phyloP scores from a whole-genome alignment of 1,140 invertebrate genomes.

The Diprion similis region DNA sequence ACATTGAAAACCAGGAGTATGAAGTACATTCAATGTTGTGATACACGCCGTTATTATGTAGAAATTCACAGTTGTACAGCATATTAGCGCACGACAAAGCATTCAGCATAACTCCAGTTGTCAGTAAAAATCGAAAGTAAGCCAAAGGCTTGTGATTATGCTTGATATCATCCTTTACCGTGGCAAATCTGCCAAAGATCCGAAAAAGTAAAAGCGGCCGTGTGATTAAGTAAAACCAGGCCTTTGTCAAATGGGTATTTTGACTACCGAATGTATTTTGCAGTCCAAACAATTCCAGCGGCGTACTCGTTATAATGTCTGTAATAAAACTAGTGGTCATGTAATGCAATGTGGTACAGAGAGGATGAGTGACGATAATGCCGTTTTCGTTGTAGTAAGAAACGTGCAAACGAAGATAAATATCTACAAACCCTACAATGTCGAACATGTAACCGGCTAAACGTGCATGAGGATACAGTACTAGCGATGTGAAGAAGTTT shows the following conservation, averaged over 20 bases:
- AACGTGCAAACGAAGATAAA: conserved; percentile 53
- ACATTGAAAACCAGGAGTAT: not conserved
- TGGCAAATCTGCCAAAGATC: not conserved
- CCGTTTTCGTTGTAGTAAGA: conserved; percentile 55
- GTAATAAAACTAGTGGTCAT: conserved; percentile 50
- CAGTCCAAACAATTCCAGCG: conserved; percentile 19
- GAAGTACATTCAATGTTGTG: not conserved
- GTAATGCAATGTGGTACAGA: conserved; percentile 53
- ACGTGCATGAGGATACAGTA: not conserved
- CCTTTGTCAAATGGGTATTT: not conserved
- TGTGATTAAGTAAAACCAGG: not conserved
- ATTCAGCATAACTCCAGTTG: not conserved
- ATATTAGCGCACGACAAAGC: not conserved
- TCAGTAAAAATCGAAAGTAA: not conserved
- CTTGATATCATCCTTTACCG: not conserved
- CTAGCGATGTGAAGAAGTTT: not conserved
- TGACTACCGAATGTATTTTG: not conserved
- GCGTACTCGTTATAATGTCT: conserved; percentile 50
- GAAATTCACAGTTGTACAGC: not conserved
- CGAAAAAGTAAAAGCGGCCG: not conserved
- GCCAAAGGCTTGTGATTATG: not conserved
- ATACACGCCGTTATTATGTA: not conserved
- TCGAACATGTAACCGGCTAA: not conserved
- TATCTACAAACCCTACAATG: conserved; percentile 27
- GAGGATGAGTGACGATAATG: conserved; percentile 55